Conservation (phyloP, 2,797 vertebrate genomes). For the Enteromius trimaculatus region DNA sequence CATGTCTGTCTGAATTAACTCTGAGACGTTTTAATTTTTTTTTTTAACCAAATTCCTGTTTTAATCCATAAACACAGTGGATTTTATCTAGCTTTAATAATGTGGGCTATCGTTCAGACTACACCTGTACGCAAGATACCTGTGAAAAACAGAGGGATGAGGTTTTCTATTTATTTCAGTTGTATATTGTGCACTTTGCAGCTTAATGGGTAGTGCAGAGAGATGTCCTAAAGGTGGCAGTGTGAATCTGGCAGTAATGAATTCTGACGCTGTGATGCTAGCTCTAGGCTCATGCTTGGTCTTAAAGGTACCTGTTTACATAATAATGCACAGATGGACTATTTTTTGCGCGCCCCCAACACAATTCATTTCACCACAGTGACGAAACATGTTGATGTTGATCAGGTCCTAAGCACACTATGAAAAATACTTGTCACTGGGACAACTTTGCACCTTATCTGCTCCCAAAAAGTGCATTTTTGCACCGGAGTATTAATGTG, state of each 20-base stretch:
- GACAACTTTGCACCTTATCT: neutral
- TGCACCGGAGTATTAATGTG: no score
- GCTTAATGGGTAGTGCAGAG: constrained; percentile 63
- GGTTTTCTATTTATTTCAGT: constrained; percentile 60
- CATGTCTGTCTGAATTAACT: neutral
- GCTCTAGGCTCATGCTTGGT: constrained; percentile 36
- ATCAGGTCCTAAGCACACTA: neutral
- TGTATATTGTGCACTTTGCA: constrained; percentile 34
- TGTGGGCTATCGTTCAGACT: neutral
- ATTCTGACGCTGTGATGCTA: constrained; percentile 36
- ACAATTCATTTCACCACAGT: neutral
- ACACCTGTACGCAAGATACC: constrained; percentile 35
- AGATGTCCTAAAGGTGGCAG: constrained; percentile 65
- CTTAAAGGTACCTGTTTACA: constrained; percentile 64
- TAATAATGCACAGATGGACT: constrained; percentile 60
- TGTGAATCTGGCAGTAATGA: constrained; percentile 50
- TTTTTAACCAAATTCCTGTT: constrained; percentile 43
- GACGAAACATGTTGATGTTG: constrained; percentile 16
- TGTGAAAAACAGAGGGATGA: constrained; percentile 49
- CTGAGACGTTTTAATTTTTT: neutral
- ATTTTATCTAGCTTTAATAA: constrained; percentile 40
- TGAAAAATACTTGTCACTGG: neutral
- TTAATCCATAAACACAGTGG: constrained; percentile 42
- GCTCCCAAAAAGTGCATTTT: neutral
- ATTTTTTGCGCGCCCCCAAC: constrained; percentile 23